Base-by-base conservation (phyloP, 1,140 invertebrate genomes). In the Zaprionus ghesquierei region DNA sequence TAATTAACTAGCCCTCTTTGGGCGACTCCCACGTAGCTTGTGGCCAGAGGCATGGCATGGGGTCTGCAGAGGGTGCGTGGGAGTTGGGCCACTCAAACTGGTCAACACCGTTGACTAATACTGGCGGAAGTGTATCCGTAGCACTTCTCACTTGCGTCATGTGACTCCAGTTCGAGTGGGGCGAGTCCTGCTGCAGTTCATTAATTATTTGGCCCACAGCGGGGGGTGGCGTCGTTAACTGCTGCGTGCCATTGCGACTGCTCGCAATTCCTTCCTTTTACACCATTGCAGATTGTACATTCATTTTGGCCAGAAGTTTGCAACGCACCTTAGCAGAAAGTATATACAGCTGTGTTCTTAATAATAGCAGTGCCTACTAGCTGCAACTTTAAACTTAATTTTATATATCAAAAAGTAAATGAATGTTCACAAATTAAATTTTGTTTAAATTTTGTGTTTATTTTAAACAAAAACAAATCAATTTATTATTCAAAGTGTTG, bases 121-220 rank as follows among this genome's bases (percentile, higher is more conserved):
- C 33, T 29, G 69, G 41, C 50, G 49, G 27, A 44, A 64, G 68
- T 63, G 55, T 75, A 82, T 51, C 53, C 51, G 18, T 53, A 50
- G 46, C 25, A 66, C 56, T 50, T 15, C 51, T 68, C 25, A 75
- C 38, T 84, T 85, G 81, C 81, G 81, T 85, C 81, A 85, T 85
- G 74, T 85, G 69, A 66, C 22, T 58, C 70, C 22, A n/a, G 61
- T 35, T 13, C 12, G 5, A 20, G 18, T 10, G 27, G 27, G 8
- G 3, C 6, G 35, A 31, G 58, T 58, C 31, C 50, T 81, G 75
- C 59, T 86, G 82, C 79, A 86, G 84, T 87, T 86, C 82, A 86
- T 86, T 86, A 86, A 87, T 86, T 86, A 87, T 87, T 82, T 87
- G 25, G 50, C 69, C 46, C 54, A 71, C 75, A 70, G 75, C 79